phyloP scores from a whole-genome alignment of 2,113 vertebrate genomes.

The Columbina picui region DNA sequence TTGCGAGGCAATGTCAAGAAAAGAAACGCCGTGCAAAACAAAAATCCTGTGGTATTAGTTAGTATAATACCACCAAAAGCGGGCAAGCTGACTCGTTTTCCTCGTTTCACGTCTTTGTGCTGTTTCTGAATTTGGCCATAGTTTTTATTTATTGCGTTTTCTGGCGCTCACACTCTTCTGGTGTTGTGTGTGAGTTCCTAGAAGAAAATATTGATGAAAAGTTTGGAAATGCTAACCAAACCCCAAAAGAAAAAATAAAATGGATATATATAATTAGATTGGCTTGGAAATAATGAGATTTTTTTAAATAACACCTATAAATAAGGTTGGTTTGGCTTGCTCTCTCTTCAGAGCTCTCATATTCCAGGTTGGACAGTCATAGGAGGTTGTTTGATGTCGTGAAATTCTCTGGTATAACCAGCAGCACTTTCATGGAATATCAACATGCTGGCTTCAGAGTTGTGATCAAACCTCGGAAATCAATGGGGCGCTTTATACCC shows the following conservation, averaged over 20 bases:
- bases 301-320: not conserved
- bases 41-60: not conserved
- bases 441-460: not conserved
- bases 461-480: not conserved
- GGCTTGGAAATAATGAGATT: not conserved
- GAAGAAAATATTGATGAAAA: not conserved
- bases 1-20: not conserved
- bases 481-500: not conserved
- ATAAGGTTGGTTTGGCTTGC: not conserved
- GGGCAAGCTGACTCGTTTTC: not conserved
- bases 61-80: not conserved
- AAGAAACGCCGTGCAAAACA: not conserved
- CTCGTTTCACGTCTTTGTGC: not conserved
- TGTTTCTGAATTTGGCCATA: not conserved
- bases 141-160: constrained; percentile 6
- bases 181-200: not conserved
- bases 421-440: not conserved
- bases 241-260: not conserved
- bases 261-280: not conserved
- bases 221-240: not conserved
- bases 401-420: not conserved
- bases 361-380: not conserved
- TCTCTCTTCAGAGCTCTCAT: not conserved
- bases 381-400: not conserved
- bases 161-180: not conserved